These are phyloP conservation scores for Mustela nigripes DNA, from an alignment of 2,113 vertebrate genomes.

Conservation along the genomic window DNA sequence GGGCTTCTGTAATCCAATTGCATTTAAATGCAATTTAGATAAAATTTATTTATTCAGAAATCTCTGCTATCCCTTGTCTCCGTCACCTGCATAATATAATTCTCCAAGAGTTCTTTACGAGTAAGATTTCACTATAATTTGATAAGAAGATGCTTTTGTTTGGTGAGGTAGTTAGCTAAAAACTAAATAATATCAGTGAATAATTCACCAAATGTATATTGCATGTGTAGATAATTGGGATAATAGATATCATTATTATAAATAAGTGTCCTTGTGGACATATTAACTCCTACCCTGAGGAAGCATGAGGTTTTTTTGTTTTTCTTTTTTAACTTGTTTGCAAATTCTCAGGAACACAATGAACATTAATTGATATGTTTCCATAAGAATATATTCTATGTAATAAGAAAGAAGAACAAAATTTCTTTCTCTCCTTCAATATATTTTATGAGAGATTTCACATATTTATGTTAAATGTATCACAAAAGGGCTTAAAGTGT, in stretches of 20 bases:
- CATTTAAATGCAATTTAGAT: neutral
- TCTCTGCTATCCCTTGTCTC: neutral
- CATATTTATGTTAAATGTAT: neutral
- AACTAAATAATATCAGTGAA: neutral
- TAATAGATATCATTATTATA: neutral
- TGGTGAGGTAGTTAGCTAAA: neutral
- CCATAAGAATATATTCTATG: neutral
- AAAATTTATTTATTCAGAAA: conserved; percentile 21
- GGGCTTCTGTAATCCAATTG: neutral
- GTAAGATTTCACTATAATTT: neutral
- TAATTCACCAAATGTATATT: neutral
- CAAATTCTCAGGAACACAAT: conserved; percentile 35
- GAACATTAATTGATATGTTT: neutral
- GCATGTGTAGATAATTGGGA: neutral
- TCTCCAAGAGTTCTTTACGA: neutral
- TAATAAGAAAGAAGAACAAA: conserved; percentile 12
- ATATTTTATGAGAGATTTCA: neutral
- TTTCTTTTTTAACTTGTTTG: neutral
- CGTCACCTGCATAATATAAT: neutral
- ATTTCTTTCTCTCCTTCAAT: neutral
- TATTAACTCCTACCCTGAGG: neutral
- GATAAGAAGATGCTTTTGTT: neutral
- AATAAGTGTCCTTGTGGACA: neutral
- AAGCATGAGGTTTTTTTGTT: neutral
- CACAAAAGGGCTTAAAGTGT: neutral